Base-by-base conservation (phyloP, 2,113 vertebrate genomes). In the Rhinoderma darwinii region DNA sequence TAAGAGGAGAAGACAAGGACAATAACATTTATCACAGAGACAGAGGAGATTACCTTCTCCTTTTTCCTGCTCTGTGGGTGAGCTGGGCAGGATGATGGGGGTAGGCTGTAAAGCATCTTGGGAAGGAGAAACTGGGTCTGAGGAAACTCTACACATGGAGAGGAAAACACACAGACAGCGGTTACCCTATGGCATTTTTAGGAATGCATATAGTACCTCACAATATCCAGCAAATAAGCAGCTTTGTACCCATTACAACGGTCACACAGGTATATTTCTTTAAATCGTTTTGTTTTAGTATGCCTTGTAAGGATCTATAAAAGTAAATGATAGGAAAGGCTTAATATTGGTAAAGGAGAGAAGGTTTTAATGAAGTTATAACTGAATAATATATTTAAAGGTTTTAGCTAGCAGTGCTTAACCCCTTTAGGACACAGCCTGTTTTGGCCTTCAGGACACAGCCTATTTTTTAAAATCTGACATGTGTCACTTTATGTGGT, bases 11-110 rank as follows among this genome's bases (percentile, higher is more conserved):
- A 81, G 25, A 61, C 35, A 43, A 61, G 39, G n/a, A 44, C 14
- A 43, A 37, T 4, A 61, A 43, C 5, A 43, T 43, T 30, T 54
- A 54, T 50, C 27, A 84, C 15, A 75, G 6, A 41, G 44, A 73
- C 30, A 84, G 76, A 87, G 78, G 10, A 25, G 5, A n/a, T 91
- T 91, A 97, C 96, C 95, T 89, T 90, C 90, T 88, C 89, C 88
- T 73, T 89, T 91, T 84, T 95, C 94, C 82, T 92, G 89, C 22
- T 91, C 97, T 5, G 98, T 98, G 10, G 98, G 98, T n/a, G 96
- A 98, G 92, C 92, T 96, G 70, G 97, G 96, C 22, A 97, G 88
- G 0, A 97, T 96, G 75, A 97, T 91, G 75, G 94, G 95, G 22
- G 89, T 92, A 30, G 96, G 88, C 89, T 89, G 91, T 50, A 95